Percentiles rank a stretch among this genome's conserved stretches.
Evolutionary conservation across 2,113 vertebrate species (phyloP).

Genomic region (Sander vitreus): DNA sequence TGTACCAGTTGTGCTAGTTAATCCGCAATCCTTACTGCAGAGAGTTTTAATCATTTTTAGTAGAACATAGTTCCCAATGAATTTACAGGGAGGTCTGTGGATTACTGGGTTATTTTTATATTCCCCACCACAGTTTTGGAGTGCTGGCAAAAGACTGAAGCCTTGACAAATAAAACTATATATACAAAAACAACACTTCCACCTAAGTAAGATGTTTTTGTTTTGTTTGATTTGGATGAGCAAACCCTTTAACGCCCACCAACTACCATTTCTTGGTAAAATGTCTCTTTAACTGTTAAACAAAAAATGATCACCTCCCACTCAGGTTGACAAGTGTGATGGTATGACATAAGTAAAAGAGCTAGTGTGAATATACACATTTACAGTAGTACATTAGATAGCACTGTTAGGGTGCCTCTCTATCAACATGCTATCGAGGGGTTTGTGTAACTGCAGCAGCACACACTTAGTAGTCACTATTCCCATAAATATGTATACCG

Average conservation of each 20-base stretch:
- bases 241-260: constrained; percentile 6
- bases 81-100: neutral
- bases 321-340: constrained; percentile 1
- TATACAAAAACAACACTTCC: neutral
- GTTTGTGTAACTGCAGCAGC: neutral
- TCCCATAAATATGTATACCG: neutral
- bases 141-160: neutral
- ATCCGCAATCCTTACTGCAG: neutral
- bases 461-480: neutral
- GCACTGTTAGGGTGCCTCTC: neutral
- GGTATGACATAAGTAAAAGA: constrained; percentile 15
- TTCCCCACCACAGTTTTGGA: neutral
- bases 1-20: neutral
- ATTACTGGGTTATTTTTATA: neutral
- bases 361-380: neutral
- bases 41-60: neutral
- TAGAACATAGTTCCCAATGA: neutral
- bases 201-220: neutral
- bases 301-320: constrained; percentile 17
- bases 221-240: neutral
- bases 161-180: neutral
- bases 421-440: neutral
- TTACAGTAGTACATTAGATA: neutral
- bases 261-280: constrained; percentile 17
- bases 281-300: constrained; percentile 15